Evolutionary conservation across 2,888 invertebrate genomes (phyloP).

Genomic region (Pseudanteris insignis): DNA sequence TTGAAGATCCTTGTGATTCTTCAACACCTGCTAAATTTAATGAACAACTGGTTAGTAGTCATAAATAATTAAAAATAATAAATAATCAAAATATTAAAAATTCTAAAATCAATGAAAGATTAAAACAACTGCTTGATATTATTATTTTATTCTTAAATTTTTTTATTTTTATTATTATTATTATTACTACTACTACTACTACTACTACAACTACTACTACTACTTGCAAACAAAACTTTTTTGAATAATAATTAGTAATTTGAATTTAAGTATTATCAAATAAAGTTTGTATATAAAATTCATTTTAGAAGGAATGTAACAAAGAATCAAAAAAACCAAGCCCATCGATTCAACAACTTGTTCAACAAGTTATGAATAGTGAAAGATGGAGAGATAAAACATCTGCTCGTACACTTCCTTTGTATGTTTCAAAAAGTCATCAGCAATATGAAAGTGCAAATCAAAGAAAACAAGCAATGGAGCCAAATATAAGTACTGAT

Average conservation of each 20-base stretch:
- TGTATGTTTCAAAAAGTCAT: conserved; percentile 4
- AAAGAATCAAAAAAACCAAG: conserved; percentile 49
- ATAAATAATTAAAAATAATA: neutral
- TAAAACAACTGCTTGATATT: too few species aligned
- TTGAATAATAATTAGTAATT: neutral
- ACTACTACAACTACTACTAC: too few species aligned
- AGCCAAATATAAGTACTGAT: neutral
- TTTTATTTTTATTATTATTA: neutral
- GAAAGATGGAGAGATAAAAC: conserved; percentile 58
- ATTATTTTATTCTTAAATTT: neutral
- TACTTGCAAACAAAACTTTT: too few species aligned
- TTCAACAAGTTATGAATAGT: conserved; percentile 62
- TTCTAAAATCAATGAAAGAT: too few species aligned
- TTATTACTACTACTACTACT: too few species aligned
- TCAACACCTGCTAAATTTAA: conserved; percentile 60
- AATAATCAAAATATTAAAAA: neutral
- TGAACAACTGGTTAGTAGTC: conserved; percentile 12
- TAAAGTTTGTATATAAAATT: too few species aligned
- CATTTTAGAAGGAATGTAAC: too few species aligned
- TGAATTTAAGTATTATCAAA: neutral
- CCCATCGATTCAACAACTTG: conserved; percentile 61
- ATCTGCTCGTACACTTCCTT: conserved; percentile 14
- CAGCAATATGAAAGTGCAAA: conserved; percentile 1
- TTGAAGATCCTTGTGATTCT: conserved; percentile 53
- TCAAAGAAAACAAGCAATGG: neutral